Evolutionary conservation across 2,113 vertebrate genomes (phyloP).

Genomic region (Actenoides hombroni): DNA sequence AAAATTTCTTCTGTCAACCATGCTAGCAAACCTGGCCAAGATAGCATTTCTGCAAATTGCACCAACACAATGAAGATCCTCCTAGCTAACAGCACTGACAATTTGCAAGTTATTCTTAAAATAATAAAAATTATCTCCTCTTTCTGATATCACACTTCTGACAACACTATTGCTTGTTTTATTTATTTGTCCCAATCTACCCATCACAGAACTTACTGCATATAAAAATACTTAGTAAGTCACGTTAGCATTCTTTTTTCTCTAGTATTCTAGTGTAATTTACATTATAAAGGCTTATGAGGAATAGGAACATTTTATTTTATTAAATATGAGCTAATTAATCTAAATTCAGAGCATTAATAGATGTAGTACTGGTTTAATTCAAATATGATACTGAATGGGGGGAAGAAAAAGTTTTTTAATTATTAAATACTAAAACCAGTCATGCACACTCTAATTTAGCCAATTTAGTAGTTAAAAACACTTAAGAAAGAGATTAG

Average conservation of each 20-base stretch:
- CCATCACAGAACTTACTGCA: background rate
- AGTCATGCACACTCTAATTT: background rate
- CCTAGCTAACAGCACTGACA: background rate
- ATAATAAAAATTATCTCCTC: background rate
- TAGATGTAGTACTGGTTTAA: background rate
- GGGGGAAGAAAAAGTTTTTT: background rate
- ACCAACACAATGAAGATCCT: background rate
- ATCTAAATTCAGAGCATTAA: background rate
- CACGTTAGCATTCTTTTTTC: background rate
- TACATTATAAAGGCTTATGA: background rate
- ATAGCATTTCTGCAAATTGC: background rate
- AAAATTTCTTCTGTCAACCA: background rate
- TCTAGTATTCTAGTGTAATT: background rate
- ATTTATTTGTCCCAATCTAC: background rate
- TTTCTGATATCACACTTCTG: background rate
- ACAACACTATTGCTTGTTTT: background rate
- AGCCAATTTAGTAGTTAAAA: background rate
- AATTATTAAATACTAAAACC: background rate
- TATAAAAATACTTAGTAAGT: background rate
- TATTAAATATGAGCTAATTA: background rate
- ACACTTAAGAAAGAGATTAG: background rate
- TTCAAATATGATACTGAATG: background rate
- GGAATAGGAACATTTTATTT: background rate
- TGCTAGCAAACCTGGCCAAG: background rate
- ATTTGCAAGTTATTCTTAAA: background rate